Percentiles rank a stretch among this genome's conserved stretches.
Conservation (phyloP, 92 coral and sea anemone species). For the Paragorgia papillata region DNA sequence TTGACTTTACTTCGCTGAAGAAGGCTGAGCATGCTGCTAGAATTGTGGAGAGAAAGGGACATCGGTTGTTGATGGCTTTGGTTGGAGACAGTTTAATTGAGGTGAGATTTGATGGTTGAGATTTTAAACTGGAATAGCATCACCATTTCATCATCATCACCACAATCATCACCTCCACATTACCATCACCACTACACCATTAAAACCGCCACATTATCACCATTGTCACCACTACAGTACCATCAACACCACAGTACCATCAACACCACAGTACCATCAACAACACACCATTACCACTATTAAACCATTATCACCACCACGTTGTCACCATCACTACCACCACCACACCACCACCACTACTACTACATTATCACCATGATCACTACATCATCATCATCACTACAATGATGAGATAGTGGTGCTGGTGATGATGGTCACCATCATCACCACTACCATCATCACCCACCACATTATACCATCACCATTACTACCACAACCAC, state of each 20-base stretch:
- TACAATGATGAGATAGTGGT: not conserved
- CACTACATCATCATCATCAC: not conserved
- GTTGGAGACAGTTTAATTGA: constrained; percentile 97
- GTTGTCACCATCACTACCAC: too few relatives aligned
- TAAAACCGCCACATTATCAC: too few relatives aligned
- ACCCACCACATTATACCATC: not conserved
- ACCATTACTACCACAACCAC: not conserved
- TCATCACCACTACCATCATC: not conserved
- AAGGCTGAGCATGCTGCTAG: constrained; percentile 94
- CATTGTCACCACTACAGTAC: too few relatives aligned
- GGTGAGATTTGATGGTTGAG: constrained; percentile 61
- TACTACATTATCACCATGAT: not conserved
- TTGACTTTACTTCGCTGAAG: constrained; percentile 96
- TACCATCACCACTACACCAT: not conserved
- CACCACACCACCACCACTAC: too few relatives aligned
- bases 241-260: too few relatives aligned
- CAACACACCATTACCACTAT: too few relatives aligned
- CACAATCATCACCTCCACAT: not conserved
- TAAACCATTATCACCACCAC: not conserved
- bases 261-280: too few relatives aligned
- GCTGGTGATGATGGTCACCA: not conserved
- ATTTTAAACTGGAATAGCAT: not conserved
- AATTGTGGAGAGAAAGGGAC: constrained; percentile 86
- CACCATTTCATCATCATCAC: not conserved
- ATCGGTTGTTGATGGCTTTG: constrained; percentile 76